Conservation (phyloP, 1,140 invertebrate genomes). For the Orchestia grillus region DNA sequence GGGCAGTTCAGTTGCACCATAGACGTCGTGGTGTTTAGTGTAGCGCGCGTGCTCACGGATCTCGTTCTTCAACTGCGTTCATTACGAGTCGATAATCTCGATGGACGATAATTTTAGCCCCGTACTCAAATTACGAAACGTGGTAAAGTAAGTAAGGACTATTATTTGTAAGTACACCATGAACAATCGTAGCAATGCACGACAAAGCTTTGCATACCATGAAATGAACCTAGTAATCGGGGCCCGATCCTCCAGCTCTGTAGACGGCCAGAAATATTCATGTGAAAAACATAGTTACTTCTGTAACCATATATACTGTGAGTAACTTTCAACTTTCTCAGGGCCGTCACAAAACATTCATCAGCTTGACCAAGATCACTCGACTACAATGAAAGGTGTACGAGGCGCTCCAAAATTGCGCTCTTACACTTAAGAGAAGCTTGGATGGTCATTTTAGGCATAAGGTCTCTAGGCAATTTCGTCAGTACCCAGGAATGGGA, state of each 20-base stretch:
- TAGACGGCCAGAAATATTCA: background rate
- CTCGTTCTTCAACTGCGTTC: background rate
- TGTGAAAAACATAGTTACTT: background rate
- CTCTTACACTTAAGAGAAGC: no score
- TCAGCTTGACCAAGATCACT: no score
- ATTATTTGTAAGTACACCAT: background rate
- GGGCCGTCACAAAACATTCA: no score
- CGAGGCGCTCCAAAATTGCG: no score
- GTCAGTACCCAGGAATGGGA: no score
- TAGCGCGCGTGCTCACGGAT: background rate
- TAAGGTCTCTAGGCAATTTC: no score
- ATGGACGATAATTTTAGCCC: background rate
- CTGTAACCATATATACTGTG: background rate
- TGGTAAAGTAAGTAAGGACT: background rate
- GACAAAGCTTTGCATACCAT: background rate
- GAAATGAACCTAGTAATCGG: background rate
- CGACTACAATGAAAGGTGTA: no score
- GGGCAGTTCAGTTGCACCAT: slow-evolving; percentile 12
- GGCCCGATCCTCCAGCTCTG: background rate
- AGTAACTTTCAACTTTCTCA: no score
- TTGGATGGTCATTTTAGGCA: no score
- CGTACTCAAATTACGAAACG: background rate
- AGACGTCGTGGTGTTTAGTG: background rate
- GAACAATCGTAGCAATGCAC: background rate
- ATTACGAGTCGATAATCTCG: background rate